Evolutionary conservation across 2,888 invertebrate species (phyloP), one percentile per base, ranked within the genome.

Genomic region (Conops quadrifasciatus): DNA sequence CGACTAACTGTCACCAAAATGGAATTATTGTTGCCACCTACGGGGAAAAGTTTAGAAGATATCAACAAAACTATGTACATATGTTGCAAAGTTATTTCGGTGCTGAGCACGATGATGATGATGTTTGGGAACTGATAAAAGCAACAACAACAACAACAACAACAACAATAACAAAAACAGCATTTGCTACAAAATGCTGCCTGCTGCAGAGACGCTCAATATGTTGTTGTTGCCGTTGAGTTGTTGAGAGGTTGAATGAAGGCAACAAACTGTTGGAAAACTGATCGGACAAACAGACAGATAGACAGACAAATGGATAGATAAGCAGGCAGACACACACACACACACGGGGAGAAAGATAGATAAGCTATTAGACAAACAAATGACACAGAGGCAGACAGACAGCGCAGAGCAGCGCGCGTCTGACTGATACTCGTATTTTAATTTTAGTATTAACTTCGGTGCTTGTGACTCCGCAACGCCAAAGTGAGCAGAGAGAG

Each of bases 1-100:
- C 9, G 9, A 9, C 36, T 9, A 36, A 36, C 36, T 36, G 36
- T 36, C 36, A 36, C 36, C 36, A 36, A n/a, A n/a, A 36, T 9
- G 36, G 36, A 7, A 36, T 30, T 24, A 67, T 67, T 36, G 56
- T 58, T 67, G 56, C 58, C 58, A 63, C 63, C 63, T 47, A 63
- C 63, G 47, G 59, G 47, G 45, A 28, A 47, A 63, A 47, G 13
- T 36, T 62, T 45, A 62, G 36, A 19, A 53, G 53, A 21, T 53
- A 19, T 21, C 58, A 58, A 58, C 2, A 21, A 24, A 26, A 26
- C n/a, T n/a, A n/a, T n/a, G n/a, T 7, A 36, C 9, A 9, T 36
- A 4, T 28, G 15, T 58, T 58, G 58, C 28, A 58, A 58, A 26
- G 26, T 58, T 3, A 28, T 58, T 58, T 58, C 19, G 15, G 21